These are phyloP conservation scores for Monochamus saltuarius DNA, from an alignment of 1,140 invertebrate genomes.

Conservation along the genomic window DNA sequence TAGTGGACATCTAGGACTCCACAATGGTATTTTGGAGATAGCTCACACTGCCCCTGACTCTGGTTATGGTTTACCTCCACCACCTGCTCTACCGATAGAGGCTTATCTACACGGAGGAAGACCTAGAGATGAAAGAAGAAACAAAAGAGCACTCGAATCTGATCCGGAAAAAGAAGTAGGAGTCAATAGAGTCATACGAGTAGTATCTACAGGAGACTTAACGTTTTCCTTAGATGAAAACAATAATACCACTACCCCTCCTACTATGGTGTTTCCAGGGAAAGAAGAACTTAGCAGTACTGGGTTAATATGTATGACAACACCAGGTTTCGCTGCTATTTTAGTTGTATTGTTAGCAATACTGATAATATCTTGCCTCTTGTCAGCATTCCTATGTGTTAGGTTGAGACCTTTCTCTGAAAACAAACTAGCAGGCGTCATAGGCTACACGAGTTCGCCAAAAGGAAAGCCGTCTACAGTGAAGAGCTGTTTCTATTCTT, in stretches of 20 bases:
- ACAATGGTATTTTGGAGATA: constrained; percentile 55
- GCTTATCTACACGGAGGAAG: constrained; percentile 63
- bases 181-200: constrained; percentile 78
- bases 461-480: constrained; percentile 31
- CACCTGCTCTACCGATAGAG: constrained; percentile 62
- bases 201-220: constrained; percentile 83
- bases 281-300: constrained; percentile 53
- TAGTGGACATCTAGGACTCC: constrained; percentile 37
- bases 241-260: constrained; percentile 56
- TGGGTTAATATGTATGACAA: constrained; percentile 88
- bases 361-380: constrained; percentile 76
- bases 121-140: constrained; percentile 73
- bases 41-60: constrained; percentile 60
- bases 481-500: constrained; percentile 60
- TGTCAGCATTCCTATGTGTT: constrained; percentile 82
- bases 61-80: constrained; percentile 63
- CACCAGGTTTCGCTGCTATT: constrained; percentile 83
- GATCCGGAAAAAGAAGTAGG: constrained; percentile 76
- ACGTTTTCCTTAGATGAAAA: constrained; percentile 75
- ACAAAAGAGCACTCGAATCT: constrained; percentile 62
- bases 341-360: constrained; percentile 78
- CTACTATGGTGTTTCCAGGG: constrained; percentile 70
- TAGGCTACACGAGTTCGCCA: constrained; percentile 50
- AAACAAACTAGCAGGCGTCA: constrained; percentile 56
- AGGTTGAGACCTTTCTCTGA: constrained; percentile 68